Percentiles rank a stretch among this genome's conserved stretches.
Evolutionary conservation across 2,888 invertebrate species (phyloP).

Genomic region (Lithophane ornitopus): DNA sequence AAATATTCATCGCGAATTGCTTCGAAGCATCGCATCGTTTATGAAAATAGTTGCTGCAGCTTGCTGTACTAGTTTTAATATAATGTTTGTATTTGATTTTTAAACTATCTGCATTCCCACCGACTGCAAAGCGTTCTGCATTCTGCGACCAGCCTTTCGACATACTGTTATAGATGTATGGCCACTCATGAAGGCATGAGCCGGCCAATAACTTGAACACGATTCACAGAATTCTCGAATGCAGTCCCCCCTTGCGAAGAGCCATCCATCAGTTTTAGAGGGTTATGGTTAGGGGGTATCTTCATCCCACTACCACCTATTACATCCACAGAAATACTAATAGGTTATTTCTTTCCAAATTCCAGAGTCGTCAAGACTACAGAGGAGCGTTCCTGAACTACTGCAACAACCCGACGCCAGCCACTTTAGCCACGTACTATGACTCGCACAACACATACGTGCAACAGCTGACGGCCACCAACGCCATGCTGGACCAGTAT

Average conservation of each 20-base stretch:
- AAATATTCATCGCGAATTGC: conserved; percentile 21
- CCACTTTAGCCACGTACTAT: conserved; percentile 94
- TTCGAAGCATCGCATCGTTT: conserved; percentile 18
- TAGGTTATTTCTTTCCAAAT: conserved; percentile 45
- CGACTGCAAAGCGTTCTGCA: background rate
- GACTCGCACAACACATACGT: conserved; percentile 98
- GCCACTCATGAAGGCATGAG: background rate
- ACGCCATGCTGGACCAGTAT: conserved; percentile 97
- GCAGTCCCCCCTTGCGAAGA: background rate
- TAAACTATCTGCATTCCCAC: no score
- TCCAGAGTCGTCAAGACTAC: conserved; percentile 97
- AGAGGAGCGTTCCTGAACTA: conserved; percentile 95
- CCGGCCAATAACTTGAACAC: background rate
- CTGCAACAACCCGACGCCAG: conserved; percentile 93
- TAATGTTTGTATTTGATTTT: background rate
- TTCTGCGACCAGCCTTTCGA: background rate
- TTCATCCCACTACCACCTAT: background rate
- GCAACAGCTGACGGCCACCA: conserved; percentile 97
- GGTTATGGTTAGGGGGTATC: background rate
- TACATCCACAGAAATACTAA: background rate
- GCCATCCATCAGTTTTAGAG: background rate
- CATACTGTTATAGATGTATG: background rate
- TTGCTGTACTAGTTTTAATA: background rate
- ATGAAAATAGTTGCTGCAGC: conserved; percentile 14
- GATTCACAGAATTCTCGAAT: background rate